Conservation (phyloP, 2,797 vertebrate species). For the Podarcis siculus region DNA sequence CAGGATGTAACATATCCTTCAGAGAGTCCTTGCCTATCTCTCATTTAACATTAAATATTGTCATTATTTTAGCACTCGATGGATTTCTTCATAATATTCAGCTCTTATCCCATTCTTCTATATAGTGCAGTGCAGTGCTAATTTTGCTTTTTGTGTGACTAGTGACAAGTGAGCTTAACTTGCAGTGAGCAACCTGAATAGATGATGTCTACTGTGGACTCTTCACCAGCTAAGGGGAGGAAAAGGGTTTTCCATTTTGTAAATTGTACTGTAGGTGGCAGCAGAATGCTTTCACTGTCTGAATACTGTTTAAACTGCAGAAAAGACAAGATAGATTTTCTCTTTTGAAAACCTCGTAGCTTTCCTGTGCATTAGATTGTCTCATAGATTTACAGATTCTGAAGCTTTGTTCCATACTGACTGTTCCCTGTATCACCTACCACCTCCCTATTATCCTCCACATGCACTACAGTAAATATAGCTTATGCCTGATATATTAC, state of each 20-base stretch:
- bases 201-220: not conserved
- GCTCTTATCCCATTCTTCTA: not conserved
- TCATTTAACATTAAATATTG: not conserved
- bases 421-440: fast-evolving
- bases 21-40: not conserved
- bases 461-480: not conserved
- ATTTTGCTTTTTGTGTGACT: not conserved
- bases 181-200: not conserved
- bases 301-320: not conserved
- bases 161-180: not conserved
- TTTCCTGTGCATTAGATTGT: not conserved
- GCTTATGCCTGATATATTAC: too few relatives aligned
- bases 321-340: not conserved
- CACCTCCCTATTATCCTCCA: not conserved
- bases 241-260: not conserved
- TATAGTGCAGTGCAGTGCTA: not conserved
- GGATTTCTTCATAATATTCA: not conserved
- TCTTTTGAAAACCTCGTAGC: not conserved
- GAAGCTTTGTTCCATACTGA: not conserved
- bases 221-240: not conserved
- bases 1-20: not conserved
- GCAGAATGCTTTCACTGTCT: slow-evolving; percentile 19
- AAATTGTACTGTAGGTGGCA: slow-evolving; percentile 37
- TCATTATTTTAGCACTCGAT: not conserved
- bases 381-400: not conserved